Conservation (phyloP, 2,113 vertebrate species). For the Haplotaxodon microlepis region DNA sequence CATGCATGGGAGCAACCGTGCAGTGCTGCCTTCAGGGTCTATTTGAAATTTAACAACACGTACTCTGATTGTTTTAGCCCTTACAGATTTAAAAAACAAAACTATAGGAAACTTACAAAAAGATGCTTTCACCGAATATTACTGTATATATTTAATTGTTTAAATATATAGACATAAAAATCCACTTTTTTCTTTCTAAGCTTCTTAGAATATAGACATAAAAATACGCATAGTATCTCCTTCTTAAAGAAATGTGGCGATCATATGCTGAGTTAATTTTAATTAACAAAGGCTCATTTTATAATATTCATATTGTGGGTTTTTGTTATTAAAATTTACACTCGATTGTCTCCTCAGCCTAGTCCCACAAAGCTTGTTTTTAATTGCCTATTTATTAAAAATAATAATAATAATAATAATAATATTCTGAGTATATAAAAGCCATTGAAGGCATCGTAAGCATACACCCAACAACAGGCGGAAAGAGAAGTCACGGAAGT, state of each 20-base stretch:
- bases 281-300: not conserved
- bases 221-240: not conserved
- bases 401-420: fast-evolving
- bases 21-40: not conserved
- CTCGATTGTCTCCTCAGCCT: fast-evolving
- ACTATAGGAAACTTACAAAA: not conserved
- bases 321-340: not conserved
- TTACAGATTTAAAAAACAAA: not conserved
- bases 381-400: not conserved
- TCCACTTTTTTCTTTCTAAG: not conserved
- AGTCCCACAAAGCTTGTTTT: not conserved
- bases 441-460: not conserved
- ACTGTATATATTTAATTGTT: not conserved
- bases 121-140: not conserved
- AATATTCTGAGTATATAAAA: not conserved
- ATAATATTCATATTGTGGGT: not conserved
- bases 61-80: not conserved
- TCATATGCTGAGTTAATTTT: not conserved
- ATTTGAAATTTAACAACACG: not conserved
- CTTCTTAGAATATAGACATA: not conserved
- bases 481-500: not conserved
- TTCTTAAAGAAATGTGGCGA: not conserved
- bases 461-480: not conserved
- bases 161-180: not conserved
- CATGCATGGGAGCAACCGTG: not conserved